Base-by-base conservation (phyloP, 2,113 vertebrate species). In the Turnix velox region DNA sequence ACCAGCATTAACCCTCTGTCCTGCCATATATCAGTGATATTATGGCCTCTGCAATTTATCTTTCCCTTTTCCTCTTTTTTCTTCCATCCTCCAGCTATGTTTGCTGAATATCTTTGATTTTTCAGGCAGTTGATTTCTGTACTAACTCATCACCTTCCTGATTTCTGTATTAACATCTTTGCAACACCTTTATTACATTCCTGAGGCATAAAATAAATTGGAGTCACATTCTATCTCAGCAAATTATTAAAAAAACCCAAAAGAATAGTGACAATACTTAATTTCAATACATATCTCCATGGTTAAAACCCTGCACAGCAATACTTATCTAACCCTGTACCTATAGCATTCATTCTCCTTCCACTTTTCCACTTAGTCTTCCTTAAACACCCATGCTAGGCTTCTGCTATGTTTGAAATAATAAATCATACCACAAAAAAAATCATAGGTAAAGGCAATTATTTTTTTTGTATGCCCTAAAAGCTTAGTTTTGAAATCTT, bases 11-110 rank as follows among this genome's bases (percentile, higher is more conserved):
- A 12, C 51, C 18, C 45, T 1, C 0, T 14, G 30, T 30, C 18
- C 49, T 31, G 31, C 2, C 9, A 9, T 12, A 4, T 0, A 12
- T 8, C n/a, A 40, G 3, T 6, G 25, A 12, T 9, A 46, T 27
- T 27, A 43, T 1, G 8, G 43, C 28, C n/a, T 58, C 59, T 48
- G 33, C 35, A 40, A 28, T 42, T 63, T 40, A 6, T n/a, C 33
- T 82, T 52, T 31, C 12, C 43, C 20, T 18, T 10, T 27, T n/a
- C n/a, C 22, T 48, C 33, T 49, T 66, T 68, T 77, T 43, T 35
- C 18, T 75, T 82, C 58, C 69, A 65, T 45, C 37, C 13, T 48
- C 52, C 59, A 31, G 24, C 28, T 35, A 13, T 1, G 2, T 30
- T 83, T 69, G 49, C 25, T 45, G n/a, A 46, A 71, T 6, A 66